Conservation (phyloP, 2,888 invertebrate genomes). For the Tipula helvola region DNA sequence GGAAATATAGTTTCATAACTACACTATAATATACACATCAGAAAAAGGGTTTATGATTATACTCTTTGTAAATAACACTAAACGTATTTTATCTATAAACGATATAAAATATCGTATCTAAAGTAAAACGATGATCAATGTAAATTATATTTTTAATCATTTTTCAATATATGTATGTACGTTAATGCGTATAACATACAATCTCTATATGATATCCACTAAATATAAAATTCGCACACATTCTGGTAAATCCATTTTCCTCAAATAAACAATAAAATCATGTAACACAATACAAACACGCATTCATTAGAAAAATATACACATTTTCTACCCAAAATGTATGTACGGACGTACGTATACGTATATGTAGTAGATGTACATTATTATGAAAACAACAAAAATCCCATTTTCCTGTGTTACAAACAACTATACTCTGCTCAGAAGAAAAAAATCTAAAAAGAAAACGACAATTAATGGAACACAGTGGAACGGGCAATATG, state of each 20-base stretch:
- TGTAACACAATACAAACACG: not conserved
- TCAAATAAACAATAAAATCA: not conserved
- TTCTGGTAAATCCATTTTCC: not conserved
- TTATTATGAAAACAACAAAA: not conserved
- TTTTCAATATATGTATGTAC: not conserved
- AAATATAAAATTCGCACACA: not conserved
- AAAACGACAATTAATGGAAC: not conserved
- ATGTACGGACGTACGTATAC: not conserved
- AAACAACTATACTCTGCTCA: not conserved
- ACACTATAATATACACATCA: not conserved
- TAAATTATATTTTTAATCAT: not conserved
- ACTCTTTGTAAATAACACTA: not conserved
- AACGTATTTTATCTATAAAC: not conserved
- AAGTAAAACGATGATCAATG: not conserved
- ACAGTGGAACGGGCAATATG: not conserved
- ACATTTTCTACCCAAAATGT: not conserved
- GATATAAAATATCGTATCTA: not conserved
- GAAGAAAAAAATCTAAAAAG: not conserved
- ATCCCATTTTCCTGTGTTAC: not conserved
- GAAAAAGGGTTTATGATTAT: not conserved
- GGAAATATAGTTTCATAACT: not conserved
- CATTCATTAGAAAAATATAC: constrained; percentile 4
- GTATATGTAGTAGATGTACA: not conserved
- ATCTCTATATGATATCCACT: not conserved
- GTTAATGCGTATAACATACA: not conserved